Evolutionary conservation across 2,113 vertebrate genomes (phyloP), one percentile per base, ranked within the genome.

Genomic region (Podocnemis expansa): DNA sequence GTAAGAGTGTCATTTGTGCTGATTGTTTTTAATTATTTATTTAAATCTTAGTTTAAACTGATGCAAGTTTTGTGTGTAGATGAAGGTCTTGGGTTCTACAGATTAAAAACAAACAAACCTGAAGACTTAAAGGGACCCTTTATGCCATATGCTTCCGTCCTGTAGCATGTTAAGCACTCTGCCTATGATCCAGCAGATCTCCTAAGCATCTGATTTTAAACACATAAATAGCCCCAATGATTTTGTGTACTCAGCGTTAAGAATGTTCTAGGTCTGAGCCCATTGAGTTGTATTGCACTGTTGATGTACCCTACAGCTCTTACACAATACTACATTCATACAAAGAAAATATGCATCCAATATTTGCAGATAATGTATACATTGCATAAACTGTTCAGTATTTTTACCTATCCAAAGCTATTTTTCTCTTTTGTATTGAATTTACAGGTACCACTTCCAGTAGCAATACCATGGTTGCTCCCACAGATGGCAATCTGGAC

Each of bases 381-480:
- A 31, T 45, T 29, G n/a, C 60, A 87, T 80, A 41, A 88, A 12
- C 13, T 93, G 80, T 56, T 82, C 9, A 55, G 38, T 56, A 27
- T 22, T 21, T 80, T 88, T 88, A 80, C 79, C 38, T 78, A 90
- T 8, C 56, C 8, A 83, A 51, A 81, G 31, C 38, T 49, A 17
- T 87, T 12, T 49, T 51, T 6, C 87, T 86, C 29, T 87, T n/a
- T 85, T 88, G 34, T 81, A 81, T 0, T 0, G 82, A 22, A 89
- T 95, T 91, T 51, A 58, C 95, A 99, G 99, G 99, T 98, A 99
- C 99, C 96, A 99, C 99, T 90, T 99, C 99, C 91, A 99, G 99
- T 97, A 99, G 99, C 98, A 99, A 99, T 98, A 99, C 99, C 84
- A 99, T 99, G 99, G 99, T 99, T 94, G 99, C 99, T 94, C 99